Base-by-base conservation (phyloP, 2,797 vertebrate species). In the Premnoplex brunnescens region DNA sequence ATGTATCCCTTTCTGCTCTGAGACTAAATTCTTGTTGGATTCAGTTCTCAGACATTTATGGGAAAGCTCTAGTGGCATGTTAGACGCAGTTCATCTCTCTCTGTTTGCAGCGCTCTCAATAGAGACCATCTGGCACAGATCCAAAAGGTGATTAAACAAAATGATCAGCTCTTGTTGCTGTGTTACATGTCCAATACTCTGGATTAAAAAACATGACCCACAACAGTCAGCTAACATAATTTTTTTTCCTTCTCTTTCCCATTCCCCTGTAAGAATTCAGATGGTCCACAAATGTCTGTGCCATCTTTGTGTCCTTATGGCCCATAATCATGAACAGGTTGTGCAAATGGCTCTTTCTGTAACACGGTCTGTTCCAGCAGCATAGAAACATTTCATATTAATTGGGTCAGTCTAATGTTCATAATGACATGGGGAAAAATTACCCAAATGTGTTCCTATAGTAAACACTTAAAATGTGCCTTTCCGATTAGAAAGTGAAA, bases 131-230 rank as follows among this genome's bases (percentile, higher is more conserved):
- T 99, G 99, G 99, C 99, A 98, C 98, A 98, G 98, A 97, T 99
- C 99, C 99, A 99, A 99, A 99, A 99, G 98, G 98, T 99, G 98
- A 99, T 99, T 99, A 99, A 99, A 99, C 99, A 98, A 99, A 99
- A 99, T 99, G 99, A 99, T 99, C 99, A 99, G 98, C 98, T 98
- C 98, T 99, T 98, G 98, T 98, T 98, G 98, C 98, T 97, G 97
- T 98, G 98, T 98, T 98, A 97, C 97, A 98, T 98, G 98, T 98
- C 98, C 97, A 97, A 98, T 98, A 98, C 98, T 98, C 97, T 97
- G 98, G 98, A 98, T 98, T 98, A 97, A 98, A 98, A 98, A 98
- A 98, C 98, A 98, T 98, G 98, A 98, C 98, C 98, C 97, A 97
- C 96, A 97, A 97, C 98, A 98, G 98, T 97, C 97, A 94, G 98